Base-by-base conservation (phyloP, 2,888 invertebrate genomes). In the Nomada goodeniana region DNA sequence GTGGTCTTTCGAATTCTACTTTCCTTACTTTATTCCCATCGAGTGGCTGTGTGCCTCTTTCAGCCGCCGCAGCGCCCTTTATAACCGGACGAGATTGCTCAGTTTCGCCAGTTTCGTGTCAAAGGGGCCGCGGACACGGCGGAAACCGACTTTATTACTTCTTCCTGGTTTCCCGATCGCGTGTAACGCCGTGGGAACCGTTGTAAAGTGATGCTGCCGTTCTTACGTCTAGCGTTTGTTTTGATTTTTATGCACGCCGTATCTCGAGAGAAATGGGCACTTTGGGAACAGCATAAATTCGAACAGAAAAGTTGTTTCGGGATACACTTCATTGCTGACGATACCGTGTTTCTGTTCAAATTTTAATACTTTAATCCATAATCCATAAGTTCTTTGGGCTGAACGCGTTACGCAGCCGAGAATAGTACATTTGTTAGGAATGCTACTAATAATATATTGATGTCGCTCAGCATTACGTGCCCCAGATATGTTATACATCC, bases 81-180 rank as follows among this genome's bases (percentile, higher is more conserved):
- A 80, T 79, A 77, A 83, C 57, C 61, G 64, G 60, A 13, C 75
- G 79, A 83, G 81, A 87, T 87, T 87, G 84, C 78, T 76, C 73
- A 65, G 79, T 83, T 87, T 70, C 72, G 59, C 63, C 57, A 69
- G 64, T 88, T 83, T 78, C 65, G 71, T 23, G 53, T 88, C 85
- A 80, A 88, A 86, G 80, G 70, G 78, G 53, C 69, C 69, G 67
- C 53, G 64, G 63, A 70, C 63, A 44, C 67, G 26, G 5, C 55
- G 13, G 68, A 71, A 84, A 77, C 71, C 79, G 80, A 72, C 86
- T 88, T 88, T 88, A 88, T 88, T 88, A 88, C 86, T 67, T 85
- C 82, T 81, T 83, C 83, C 86, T 1, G 72, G 60, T 61, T 73
- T 13, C 47, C 15, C 80, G 73, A 78, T 69, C 50, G 55, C 59